These are phyloP conservation scores for Melolontha melolontha DNA, from an alignment of 2,888 invertebrate species.

Conservation along the genomic window DNA sequence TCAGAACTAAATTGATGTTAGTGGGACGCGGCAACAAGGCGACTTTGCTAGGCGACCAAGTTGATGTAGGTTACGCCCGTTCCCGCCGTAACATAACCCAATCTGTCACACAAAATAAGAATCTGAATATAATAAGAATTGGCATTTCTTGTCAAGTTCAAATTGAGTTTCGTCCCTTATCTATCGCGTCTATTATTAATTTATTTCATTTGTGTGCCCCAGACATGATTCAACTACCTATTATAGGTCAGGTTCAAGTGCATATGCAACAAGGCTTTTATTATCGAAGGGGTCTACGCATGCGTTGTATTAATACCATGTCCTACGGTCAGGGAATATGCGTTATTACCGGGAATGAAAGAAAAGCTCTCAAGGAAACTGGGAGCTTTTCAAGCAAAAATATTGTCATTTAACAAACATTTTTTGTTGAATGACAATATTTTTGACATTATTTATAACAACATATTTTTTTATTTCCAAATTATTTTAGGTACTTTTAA, in stretches of 20 bases:
- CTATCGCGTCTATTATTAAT: slow-evolving; percentile 52
- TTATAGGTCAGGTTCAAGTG: slow-evolving; percentile 67
- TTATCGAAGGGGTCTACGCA: slow-evolving; percentile 56
- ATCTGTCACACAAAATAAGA: slow-evolving; percentile 48
- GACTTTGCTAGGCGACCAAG: slow-evolving; percentile 49
- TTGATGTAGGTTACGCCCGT: slow-evolving; percentile 64
- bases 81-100: slow-evolving; percentile 43
- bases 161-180: slow-evolving; percentile 49
- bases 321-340: slow-evolving; percentile 45
- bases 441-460: too few relatives aligned
- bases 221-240: slow-evolving; percentile 52
- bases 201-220: slow-evolving; percentile 60
- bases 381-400: too few relatives aligned
- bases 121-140: slow-evolving; percentile 48
- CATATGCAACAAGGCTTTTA: slow-evolving; percentile 61
- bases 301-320: slow-evolving; percentile 51
- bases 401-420: too few relatives aligned
- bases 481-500: too few relatives aligned
- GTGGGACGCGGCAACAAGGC: slow-evolving; percentile 53
- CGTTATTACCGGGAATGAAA: slow-evolving; percentile 28
- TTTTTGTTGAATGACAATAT: too few relatives aligned
- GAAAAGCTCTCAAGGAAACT: background rate
- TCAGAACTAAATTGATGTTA: slow-evolving; percentile 50
- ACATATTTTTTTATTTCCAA: too few relatives aligned
- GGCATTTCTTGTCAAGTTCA: slow-evolving; percentile 19